Evolutionary conservation across 2,797 vertebrate genomes (phyloP).

Genomic region (Sebastes diaconus): DNA sequence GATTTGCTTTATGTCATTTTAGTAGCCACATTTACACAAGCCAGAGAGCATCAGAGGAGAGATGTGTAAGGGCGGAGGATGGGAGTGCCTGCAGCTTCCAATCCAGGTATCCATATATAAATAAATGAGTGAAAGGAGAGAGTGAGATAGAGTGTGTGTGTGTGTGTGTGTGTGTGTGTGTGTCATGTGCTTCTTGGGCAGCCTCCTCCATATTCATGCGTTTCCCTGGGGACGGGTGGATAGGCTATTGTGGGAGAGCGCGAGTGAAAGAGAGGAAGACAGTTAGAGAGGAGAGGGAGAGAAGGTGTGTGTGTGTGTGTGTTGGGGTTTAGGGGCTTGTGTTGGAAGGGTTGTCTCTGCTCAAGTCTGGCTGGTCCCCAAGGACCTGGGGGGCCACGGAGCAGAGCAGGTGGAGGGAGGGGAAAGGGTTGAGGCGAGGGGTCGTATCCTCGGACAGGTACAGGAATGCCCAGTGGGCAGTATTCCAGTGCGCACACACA

Average conservation of each 20-base stretch:
- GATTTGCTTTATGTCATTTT: conserved; percentile 49
- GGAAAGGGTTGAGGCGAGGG: conserved; percentile 33
- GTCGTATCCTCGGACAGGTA: conserved; percentile 64
- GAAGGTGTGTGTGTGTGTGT: conserved; percentile 4
- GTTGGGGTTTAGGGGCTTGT: conserved; percentile 33
- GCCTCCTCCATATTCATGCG: conserved; percentile 81
- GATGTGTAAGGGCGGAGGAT: conserved; percentile 55
- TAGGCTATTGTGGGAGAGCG: conserved; percentile 79
- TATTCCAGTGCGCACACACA: conserved; percentile 30
- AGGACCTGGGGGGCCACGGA: conserved; percentile 52
- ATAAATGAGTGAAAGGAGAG: conserved; percentile 74
- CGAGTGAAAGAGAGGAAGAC: conserved; percentile 59
- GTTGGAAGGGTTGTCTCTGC: conserved; percentile 56
- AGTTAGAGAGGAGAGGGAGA: conserved; percentile 22
- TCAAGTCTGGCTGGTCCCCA: conserved; percentile 67
- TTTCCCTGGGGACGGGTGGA: conserved; percentile 76
- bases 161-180: conserved; percentile 58
- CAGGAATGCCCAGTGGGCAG: conserved; percentile 65
- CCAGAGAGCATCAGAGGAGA: conserved; percentile 37
- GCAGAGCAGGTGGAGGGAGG: conserved; percentile 59
- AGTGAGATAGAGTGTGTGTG: conserved; percentile 56
- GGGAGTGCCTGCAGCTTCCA: conserved; percentile 70
- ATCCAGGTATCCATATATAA: conserved; percentile 79
- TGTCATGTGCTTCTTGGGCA: conserved; percentile 75
- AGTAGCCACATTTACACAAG: conserved; percentile 42